Conservation (phyloP, 2,888 invertebrate species). For the Andrena fulva region DNA sequence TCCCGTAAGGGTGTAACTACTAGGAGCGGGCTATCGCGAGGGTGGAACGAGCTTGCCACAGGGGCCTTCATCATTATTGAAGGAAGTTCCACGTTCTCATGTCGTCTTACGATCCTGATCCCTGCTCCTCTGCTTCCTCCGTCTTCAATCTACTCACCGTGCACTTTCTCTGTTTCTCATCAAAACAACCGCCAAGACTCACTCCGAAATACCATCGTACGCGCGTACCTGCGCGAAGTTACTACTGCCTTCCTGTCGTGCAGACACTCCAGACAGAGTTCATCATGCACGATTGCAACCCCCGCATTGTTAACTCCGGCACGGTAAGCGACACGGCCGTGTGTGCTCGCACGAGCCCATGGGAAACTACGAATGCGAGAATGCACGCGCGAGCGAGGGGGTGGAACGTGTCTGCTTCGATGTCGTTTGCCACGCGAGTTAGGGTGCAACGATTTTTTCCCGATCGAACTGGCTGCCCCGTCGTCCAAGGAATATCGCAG, state of each 20-base stretch:
- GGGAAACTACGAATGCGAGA: slow-evolving; percentile 6
- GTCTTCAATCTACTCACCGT: slow-evolving; percentile 32
- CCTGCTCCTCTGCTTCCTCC: slow-evolving; percentile 46
- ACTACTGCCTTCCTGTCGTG: slow-evolving; percentile 67
- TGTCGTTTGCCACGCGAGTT: slow-evolving; percentile 21
- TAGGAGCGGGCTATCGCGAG: slow-evolving; percentile 67
- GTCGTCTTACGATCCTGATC: slow-evolving; percentile 72
- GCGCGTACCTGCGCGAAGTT: slow-evolving; percentile 65
- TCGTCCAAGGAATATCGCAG: not conserved
- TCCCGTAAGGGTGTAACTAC: slow-evolving; percentile 78
- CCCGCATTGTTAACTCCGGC: slow-evolving; percentile 66
- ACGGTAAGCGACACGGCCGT: slow-evolving; percentile 31
- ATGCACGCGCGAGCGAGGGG: not conserved
- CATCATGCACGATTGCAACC: slow-evolving; percentile 67
- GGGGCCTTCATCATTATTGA: slow-evolving; percentile 77
- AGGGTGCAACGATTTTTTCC: slow-evolving; percentile 18
- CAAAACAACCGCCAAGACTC: slow-evolving; percentile 64
- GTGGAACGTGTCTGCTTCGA: slow-evolving; percentile 8
- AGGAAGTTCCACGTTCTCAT: slow-evolving; percentile 71
- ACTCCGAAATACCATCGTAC: slow-evolving; percentile 42
- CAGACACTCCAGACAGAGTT: slow-evolving; percentile 71
- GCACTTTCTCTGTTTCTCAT: slow-evolving; percentile 48
- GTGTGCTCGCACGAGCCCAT: slow-evolving; percentile 18
- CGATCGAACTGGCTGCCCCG: not conserved
- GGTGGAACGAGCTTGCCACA: slow-evolving; percentile 67